Evolutionary conservation across 2,797 vertebrate species (phyloP).

Genomic region (Hydrophis major): DNA sequence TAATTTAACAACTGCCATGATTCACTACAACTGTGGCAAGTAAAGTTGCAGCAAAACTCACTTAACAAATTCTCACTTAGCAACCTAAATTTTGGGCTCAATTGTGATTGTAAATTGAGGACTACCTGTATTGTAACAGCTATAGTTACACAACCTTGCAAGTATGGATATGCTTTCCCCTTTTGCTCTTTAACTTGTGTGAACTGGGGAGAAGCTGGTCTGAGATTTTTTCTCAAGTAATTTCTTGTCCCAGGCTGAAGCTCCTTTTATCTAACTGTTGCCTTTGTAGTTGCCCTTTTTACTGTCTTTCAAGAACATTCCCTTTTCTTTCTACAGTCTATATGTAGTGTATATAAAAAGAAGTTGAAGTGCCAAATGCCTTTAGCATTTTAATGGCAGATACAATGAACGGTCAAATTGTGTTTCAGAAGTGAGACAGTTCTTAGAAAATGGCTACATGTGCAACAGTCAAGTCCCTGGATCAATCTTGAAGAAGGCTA

Average conservation of each 20-base stretch:
- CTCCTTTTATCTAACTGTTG: neutral
- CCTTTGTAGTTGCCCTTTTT: neutral
- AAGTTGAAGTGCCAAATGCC: neutral
- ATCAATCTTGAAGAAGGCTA: neutral
- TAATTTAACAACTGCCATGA: neutral
- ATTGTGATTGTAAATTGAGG: neutral
- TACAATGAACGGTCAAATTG: neutral
- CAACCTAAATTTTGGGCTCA: neutral
- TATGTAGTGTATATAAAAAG: neutral
- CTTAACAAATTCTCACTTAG: neutral
- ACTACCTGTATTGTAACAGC: neutral
- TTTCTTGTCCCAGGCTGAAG: neutral
- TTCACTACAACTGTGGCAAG: neutral
- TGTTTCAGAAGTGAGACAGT: neutral
- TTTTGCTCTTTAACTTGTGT: neutral
- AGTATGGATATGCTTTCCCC: neutral
- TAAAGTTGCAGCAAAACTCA: neutral
- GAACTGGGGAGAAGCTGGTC: neutral
- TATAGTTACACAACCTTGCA: neutral
- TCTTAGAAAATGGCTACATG: neutral
- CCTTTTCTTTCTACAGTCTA: neutral
- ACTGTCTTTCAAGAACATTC: neutral
- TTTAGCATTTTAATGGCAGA: neutral
- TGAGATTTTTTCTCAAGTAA: neutral
- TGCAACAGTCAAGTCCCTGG: neutral